Evolutionary conservation across 2,113 vertebrate species (phyloP).

Genomic region (Muntiacus reevesi): DNA sequence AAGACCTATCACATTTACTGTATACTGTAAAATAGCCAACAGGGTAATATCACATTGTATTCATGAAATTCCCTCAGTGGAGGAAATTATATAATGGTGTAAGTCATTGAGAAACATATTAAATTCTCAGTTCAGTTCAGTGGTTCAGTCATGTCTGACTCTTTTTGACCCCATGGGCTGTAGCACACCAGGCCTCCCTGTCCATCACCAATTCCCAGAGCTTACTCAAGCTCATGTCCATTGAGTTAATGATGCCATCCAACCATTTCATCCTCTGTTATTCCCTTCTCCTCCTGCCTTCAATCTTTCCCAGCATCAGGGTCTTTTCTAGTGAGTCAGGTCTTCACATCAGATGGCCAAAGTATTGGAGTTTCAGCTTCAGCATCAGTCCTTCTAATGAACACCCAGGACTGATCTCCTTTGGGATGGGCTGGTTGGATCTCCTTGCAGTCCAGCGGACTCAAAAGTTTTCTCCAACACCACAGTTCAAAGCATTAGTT

Average conservation of each 20-base stretch:
- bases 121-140: not conserved
- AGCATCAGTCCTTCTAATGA: not conserved
- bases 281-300: not conserved
- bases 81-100: not conserved
- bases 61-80: not conserved
- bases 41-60: accelerated
- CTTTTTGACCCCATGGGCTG: not conserved
- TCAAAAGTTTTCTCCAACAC: not conserved
- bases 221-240: not conserved
- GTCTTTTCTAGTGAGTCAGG: not conserved
- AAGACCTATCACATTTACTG: not conserved
- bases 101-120: not conserved
- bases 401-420: not conserved
- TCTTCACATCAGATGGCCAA: not conserved
- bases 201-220: not conserved
- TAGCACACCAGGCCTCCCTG: not conserved
- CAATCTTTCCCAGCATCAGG: not conserved
- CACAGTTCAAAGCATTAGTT: not conserved
- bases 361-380: not conserved
- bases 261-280: not conserved
- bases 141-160: not conserved
- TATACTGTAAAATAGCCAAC: accelerated
- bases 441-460: not conserved
- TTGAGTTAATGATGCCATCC: not conserved
- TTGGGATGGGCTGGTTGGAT: not conserved